Evolutionary conservation across 2,888 invertebrate genomes (phyloP).

Genomic region (Cyaniris semiargus): DNA sequence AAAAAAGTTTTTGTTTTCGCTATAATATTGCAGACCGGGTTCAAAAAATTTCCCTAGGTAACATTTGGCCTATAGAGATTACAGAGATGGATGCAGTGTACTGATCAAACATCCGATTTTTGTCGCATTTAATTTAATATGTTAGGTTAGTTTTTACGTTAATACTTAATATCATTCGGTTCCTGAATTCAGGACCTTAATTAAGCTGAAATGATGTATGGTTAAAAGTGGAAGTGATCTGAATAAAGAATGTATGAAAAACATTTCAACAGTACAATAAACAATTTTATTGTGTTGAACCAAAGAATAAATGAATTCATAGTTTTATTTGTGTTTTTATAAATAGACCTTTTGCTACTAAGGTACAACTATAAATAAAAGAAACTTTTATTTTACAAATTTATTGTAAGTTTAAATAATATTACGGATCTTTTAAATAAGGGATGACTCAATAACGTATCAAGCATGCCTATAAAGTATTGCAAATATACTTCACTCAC

Average conservation of each 20-base stretch:
- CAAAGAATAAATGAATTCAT: conserved; percentile 25
- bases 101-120: not conserved
- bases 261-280: conserved; percentile 26
- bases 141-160: not conserved
- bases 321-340: not conserved
- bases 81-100: not conserved
- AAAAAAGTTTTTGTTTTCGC: no score
- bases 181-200: not conserved
- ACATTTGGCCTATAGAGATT: not conserved
- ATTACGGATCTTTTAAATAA: no score
- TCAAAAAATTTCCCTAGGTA: not conserved
- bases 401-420: not conserved
- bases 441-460: no score
- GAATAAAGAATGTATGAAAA: not conserved
- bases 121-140: not conserved
- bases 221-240: not conserved
- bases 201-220: not conserved
- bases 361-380: not conserved
- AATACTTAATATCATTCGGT: not conserved
- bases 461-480: not conserved
- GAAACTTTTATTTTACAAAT: not conserved
- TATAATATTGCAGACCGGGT: no score
- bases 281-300: conserved; percentile 22
- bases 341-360: not conserved
- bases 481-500: no score